A percentile compares a stretch with the other conserved stretches of the same genome.
phyloP scores from a whole-genome alignment of 2,113 vertebrate genomes.

The Leucopternis melanops region DNA sequence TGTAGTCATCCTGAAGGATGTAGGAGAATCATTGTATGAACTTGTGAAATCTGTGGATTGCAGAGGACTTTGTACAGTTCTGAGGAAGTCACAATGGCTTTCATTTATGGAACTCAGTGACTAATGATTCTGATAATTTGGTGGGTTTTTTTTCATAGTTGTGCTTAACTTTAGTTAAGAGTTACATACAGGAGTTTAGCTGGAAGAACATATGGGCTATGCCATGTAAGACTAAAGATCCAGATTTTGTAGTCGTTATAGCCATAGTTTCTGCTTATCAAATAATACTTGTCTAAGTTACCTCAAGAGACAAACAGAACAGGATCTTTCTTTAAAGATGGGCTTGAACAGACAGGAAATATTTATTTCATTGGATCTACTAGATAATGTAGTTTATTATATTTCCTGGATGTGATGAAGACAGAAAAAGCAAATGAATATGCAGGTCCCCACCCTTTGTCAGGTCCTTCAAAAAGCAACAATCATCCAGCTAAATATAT shows the following conservation, averaged over 20 bases:
- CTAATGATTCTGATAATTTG: neutral
- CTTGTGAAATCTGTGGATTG: neutral
- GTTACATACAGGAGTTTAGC: neutral
- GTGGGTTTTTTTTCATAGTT: neutral
- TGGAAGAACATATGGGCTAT: neutral
- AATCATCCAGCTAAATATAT: neutral
- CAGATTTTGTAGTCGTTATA: neutral
- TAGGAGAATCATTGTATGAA: neutral
- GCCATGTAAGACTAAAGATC: neutral
- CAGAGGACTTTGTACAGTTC: neutral
- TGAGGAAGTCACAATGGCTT: neutral
- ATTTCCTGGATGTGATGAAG: neutral
- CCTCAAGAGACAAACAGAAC: neutral
- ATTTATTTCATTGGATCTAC: neutral
- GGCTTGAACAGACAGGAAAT: neutral
- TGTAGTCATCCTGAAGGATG: neutral
- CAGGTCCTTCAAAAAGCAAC: neutral
- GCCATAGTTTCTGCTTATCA: neutral
- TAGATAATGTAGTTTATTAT: neutral
- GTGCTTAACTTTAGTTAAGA: neutral
- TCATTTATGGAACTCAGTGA: neutral
- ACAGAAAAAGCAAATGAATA: neutral
- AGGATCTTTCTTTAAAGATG: neutral
- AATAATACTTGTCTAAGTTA: neutral
- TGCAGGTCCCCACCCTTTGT: neutral